Evolutionary conservation across 2,113 vertebrate species (phyloP), one percentile per base, ranked within the genome.

Genomic region (Galemys pyrenaicus): DNA sequence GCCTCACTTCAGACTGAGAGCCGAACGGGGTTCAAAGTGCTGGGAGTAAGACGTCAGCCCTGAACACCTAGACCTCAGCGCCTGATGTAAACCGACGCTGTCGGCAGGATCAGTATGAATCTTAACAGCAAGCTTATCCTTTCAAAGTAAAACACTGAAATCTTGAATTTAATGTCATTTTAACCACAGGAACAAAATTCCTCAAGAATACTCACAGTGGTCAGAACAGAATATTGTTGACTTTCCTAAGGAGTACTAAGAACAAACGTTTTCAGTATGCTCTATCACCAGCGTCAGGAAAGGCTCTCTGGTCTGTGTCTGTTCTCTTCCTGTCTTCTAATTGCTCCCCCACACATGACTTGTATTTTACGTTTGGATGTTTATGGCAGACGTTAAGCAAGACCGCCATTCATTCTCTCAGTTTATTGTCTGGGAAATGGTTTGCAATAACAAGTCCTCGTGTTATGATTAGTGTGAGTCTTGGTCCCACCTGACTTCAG

Each of bases 401-500:
- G 77, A n/a, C 51, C 39, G 51, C 85, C 67, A 65, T 82, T 96
- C 58, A 44, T 92, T 91, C 92, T 95, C 79, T 88, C 37, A 37
- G 94, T 89, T 87, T 96, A 87, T 94, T n/a, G 1, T 0, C 0
- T 92, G 95, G 98, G 82, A 95, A 89, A 97, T 96, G 92, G 87
- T 94, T 85, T 84, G 5, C 87, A 87, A 71, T 89, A 96, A 84
- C 91, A 95, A 92, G 96, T 90, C 54, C 44, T 91, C 64, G 49
- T 70, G 56, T 28, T 95, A 19, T 37, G 87, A 74, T 26, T 87
- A 56, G 74, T 92, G 86, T 90, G 74, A 56, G 46, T 20, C 84
- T 87, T 11, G 32, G 54, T 75, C 32, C 56, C n/a, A 26, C 37
- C 28, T 32, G 19, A 77, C 35, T 70, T 85, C 44, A 89, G 68